These are phyloP conservation scores for Leuctra nigra DNA, from an alignment of 2,888 invertebrate species.

Conservation along the genomic window DNA sequence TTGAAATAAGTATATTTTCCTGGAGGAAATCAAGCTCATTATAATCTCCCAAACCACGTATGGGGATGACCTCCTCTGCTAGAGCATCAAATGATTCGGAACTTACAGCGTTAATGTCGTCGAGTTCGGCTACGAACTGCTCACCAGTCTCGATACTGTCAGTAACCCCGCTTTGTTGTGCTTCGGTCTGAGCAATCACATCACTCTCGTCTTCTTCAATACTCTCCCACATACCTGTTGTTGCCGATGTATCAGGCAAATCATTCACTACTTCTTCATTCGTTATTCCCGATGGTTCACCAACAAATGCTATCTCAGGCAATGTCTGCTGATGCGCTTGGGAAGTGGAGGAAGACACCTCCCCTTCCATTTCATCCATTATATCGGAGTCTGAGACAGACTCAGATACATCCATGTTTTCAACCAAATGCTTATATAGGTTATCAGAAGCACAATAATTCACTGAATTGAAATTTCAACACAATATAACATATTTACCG, in stretches of 20 bases:
- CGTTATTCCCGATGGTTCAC: not conserved
- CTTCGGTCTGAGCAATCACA: conserved; percentile 1
- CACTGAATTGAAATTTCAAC: no score
- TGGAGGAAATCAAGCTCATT: conserved; percentile 11
- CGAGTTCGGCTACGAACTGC: not conserved
- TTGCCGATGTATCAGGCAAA: conserved; percentile 14
- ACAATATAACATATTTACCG: no score
- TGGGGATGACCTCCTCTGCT: conserved; percentile 5
- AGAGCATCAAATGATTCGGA: conserved; percentile 5
- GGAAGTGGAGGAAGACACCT: conserved; percentile 12
- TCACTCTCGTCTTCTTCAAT: conserved; percentile 10
- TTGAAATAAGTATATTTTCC: conserved; percentile 8
- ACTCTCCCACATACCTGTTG: not conserved
- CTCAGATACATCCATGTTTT: conserved; percentile 11
- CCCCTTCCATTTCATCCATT: conserved; percentile 11
- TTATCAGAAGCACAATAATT: no score
- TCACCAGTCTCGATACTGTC: not conserved
- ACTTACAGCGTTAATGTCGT: conserved; percentile 10
- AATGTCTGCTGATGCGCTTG: not conserved
- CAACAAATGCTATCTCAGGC: not conserved
- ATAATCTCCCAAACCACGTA: conserved; percentile 2
- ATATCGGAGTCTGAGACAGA: not conserved
- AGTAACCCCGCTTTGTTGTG: conserved; percentile 1
- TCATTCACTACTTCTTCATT: conserved; percentile 4
- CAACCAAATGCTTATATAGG: no score